A percentile compares a stretch with the other conserved stretches of the same genome.
phyloP scores from a whole-genome alignment of 2,797 vertebrate genomes.

The Botia almorhae region DNA sequence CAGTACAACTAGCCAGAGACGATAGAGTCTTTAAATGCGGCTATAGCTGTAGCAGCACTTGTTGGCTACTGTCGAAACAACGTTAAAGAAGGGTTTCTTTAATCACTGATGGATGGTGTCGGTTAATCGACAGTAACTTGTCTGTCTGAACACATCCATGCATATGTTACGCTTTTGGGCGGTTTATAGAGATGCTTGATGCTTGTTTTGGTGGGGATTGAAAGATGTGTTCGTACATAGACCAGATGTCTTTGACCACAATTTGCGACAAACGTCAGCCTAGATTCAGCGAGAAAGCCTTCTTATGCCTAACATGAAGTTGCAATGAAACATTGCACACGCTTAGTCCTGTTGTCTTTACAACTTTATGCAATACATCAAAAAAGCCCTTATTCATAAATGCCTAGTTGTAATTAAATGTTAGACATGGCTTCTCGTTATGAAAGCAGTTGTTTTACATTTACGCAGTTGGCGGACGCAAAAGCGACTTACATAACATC shows the following conservation, averaged over 20 bases:
- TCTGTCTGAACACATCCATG: background rate
- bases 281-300: background rate
- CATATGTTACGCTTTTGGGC: background rate
- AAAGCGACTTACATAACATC: no score
- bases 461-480: no score
- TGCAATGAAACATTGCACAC: background rate
- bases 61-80: constrained; percentile 40
- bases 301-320: background rate
- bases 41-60: constrained; percentile 40
- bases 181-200: background rate
- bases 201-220: background rate
- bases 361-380: no score
- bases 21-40: constrained; percentile 19
- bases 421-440: no score
- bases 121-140: background rate
- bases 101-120: background rate
- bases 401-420: no score
- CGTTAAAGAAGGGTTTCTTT: background rate
- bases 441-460: no score
- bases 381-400: no score
- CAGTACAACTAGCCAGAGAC: background rate
- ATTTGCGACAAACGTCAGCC: background rate
- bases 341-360: no score
- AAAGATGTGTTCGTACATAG: background rate
- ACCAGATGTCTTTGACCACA: background rate